These are phyloP conservation scores for Erannis defoliaria DNA, from an alignment of 2,888 invertebrate genomes.

Conservation along the genomic window DNA sequence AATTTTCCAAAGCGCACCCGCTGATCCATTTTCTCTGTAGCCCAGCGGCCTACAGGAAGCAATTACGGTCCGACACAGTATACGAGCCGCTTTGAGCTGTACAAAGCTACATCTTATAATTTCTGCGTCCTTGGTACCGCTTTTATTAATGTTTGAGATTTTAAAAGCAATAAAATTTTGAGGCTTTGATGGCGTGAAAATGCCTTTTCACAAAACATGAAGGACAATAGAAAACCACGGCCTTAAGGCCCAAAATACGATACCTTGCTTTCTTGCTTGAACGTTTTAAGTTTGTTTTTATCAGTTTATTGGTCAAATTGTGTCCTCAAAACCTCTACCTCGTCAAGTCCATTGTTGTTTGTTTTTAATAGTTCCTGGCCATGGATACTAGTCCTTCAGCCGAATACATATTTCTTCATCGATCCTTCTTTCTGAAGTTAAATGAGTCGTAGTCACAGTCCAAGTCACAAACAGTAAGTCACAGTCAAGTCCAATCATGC, in stretches of 20 bases:
- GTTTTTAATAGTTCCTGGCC: too few species aligned
- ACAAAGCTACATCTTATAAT: slow-evolving; percentile 56
- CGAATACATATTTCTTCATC: too few species aligned
- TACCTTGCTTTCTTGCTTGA: too few species aligned
- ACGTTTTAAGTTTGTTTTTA: too few species aligned
- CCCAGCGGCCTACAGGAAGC: slow-evolving; percentile 59
- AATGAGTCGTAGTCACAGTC: too few species aligned
- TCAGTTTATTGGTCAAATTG: too few species aligned
- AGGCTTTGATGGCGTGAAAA: slow-evolving; percentile 15
- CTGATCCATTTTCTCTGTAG: slow-evolving; percentile 13
- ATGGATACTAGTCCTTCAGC: too few species aligned
- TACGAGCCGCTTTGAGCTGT: slow-evolving; percentile 59
- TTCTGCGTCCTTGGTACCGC: slow-evolving; percentile 60
- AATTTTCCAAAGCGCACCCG: slow-evolving; percentile 12
- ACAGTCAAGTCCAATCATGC: too few species aligned
- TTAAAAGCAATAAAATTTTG: slow-evolving; percentile 35
- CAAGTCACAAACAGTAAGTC: too few species aligned
- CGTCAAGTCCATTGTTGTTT: too few species aligned
- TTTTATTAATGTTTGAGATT: slow-evolving; percentile 42
- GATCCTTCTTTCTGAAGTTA: too few species aligned
- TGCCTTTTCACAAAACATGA: background rate
- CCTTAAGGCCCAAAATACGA: background rate
- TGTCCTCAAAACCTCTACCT: too few species aligned
- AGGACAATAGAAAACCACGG: background rate
- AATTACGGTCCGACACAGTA: slow-evolving; percentile 60